Evolutionary conservation across 1,140 invertebrate genomes (phyloP).

Genomic region (Pogonomyrmex barbatus): DNA sequence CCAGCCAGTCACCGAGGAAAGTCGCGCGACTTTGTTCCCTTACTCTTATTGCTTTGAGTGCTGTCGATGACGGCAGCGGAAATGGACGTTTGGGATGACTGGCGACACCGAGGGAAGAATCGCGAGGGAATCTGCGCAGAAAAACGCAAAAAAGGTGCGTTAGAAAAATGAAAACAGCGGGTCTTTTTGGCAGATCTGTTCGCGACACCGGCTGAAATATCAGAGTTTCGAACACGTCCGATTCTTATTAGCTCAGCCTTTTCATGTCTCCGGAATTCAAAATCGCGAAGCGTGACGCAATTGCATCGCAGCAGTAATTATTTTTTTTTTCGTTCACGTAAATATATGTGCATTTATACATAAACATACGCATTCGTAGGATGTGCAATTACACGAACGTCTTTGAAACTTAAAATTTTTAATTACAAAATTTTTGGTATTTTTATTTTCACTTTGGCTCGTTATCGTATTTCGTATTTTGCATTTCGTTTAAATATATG

Average conservation of each 20-base stretch:
- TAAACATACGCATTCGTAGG: no score
- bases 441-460: neutral
- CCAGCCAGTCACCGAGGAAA: neutral
- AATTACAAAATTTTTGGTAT: neutral
- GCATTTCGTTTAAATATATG: neutral
- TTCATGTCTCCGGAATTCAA: slow-evolving; percentile 40
- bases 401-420: neutral
- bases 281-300: neutral
- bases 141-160: neutral
- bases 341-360: neutral
- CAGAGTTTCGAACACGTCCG: slow-evolving; percentile 76
- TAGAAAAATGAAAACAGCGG: slow-evolving; percentile 35
- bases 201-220: slow-evolving; percentile 81
- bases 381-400: neutral
- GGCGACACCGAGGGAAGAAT: neutral
- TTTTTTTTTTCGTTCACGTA: no score
- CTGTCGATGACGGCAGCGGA: neutral
- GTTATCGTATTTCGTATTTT: neutral
- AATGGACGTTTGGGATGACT: neutral
- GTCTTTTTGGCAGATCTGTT: slow-evolving; percentile 74
- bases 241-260: slow-evolving; percentile 73
- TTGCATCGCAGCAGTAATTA: neutral
- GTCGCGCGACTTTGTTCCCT: neutral
- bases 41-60: slow-evolving; percentile 30
- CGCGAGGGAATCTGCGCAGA: neutral